These are phyloP conservation scores for Centropristis striata DNA, from an alignment of 2,113 vertebrate genomes.

Conservation along the genomic window DNA sequence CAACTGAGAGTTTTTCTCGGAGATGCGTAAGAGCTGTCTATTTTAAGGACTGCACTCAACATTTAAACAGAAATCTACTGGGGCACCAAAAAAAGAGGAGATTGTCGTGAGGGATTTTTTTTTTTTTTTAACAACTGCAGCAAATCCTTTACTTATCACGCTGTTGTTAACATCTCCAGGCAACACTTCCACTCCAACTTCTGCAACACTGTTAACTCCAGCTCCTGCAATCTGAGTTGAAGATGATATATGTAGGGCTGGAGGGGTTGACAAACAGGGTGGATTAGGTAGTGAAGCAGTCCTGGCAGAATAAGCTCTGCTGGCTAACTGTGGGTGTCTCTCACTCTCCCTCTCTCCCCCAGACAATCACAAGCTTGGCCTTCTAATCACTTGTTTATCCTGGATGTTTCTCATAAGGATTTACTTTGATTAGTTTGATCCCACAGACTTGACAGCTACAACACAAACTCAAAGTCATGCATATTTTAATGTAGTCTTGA, in stretches of 20 bases:
- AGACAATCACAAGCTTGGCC: constrained; percentile 61
- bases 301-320: constrained; percentile 48
- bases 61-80: constrained; percentile 12
- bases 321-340: constrained; percentile 30
- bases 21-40: background rate
- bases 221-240: constrained; percentile 51
- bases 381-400: constrained; percentile 69
- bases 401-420: constrained; percentile 62
- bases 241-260: constrained; percentile 58
- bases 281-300: constrained; percentile 56
- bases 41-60: background rate
- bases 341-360: background rate
- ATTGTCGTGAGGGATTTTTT: background rate
- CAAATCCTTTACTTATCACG: constrained; percentile 25
- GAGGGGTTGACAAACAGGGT: constrained; percentile 61
- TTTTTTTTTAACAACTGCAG: constrained; percentile 7
- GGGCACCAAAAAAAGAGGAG: background rate
- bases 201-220: constrained; percentile 25
- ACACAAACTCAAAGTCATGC: constrained; percentile 61
- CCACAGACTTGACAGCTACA: constrained; percentile 59
- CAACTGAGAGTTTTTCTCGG: background rate
- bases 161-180: constrained; percentile 51
- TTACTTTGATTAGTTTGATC: constrained; percentile 73
- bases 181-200: constrained; percentile 47
- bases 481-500: constrained; percentile 67